Percentiles rank a stretch among this genome's conserved stretches.
These are phyloP conservation scores for Ephestia elutella DNA, from an alignment of 1,140 invertebrate species.

Conservation along the genomic window DNA sequence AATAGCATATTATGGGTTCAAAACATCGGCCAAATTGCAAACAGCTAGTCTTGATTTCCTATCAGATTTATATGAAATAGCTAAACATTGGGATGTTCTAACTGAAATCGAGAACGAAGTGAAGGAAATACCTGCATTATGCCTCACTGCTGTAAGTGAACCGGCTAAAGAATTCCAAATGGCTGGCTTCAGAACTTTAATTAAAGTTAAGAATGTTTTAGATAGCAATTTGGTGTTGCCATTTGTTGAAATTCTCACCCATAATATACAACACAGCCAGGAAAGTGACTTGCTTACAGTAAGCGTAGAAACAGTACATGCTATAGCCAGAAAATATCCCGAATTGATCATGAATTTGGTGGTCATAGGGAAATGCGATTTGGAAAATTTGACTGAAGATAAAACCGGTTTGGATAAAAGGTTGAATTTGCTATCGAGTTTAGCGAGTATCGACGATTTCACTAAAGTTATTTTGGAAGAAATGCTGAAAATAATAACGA, in stretches of 20 bases:
- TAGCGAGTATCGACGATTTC: conserved; percentile 63
- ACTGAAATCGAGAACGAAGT: conserved; percentile 34
- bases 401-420: conserved; percentile 48
- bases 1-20: conserved; percentile 54
- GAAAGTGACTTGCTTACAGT: conserved; percentile 49
- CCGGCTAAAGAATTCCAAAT: conserved; percentile 52
- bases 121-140: conserved; percentile 45
- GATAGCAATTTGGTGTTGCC: conserved; percentile 48
- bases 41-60: conserved; percentile 53
- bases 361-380: conserved; percentile 58
- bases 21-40: conserved; percentile 49
- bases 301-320: conserved; percentile 49
- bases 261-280: conserved; percentile 48
- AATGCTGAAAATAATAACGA: conserved; percentile 51
- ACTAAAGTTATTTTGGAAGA: conserved; percentile 60
- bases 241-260: conserved; percentile 55
- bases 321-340: conserved; percentile 53
- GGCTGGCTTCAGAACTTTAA: conserved; percentile 53
- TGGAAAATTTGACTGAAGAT: conserved; percentile 46
- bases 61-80: conserved; percentile 50
- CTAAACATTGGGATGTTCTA: conserved; percentile 45
- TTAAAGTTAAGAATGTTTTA: conserved; percentile 38
- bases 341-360: conserved; percentile 56
- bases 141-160: conserved; percentile 46
- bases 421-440: conserved; percentile 47